A percentile compares a stretch with the other conserved stretches of the same genome.
phyloP scores from a whole-genome alignment of 2,888 invertebrate species.

The Liodrosophila aerea region DNA sequence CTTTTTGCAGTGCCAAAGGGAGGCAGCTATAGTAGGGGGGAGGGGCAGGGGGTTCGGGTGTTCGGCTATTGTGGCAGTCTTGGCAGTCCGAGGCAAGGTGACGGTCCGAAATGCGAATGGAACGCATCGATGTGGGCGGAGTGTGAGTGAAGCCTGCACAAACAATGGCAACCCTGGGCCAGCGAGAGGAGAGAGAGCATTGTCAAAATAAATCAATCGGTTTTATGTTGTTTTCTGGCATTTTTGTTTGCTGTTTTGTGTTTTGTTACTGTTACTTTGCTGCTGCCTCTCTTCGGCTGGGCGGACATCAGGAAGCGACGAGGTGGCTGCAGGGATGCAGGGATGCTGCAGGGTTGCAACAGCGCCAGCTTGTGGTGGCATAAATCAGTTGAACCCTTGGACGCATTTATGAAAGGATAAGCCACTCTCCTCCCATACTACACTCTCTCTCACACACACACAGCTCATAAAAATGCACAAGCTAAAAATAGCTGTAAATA shows the following conservation, averaged over 20 bases:
- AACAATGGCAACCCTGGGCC: conserved; percentile 50
- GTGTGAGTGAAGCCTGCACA: conserved; percentile 31
- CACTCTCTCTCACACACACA: conserved; percentile 21
- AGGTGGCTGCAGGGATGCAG: conserved; percentile 35
- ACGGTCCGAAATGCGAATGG: conserved; percentile 72
- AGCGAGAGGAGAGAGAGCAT: conserved; percentile 38
- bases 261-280: conserved; percentile 68
- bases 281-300: conserved; percentile 12
- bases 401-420: conserved; percentile 79
- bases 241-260: conserved; percentile 76
- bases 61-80: conserved; percentile 28
- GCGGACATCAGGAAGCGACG: conserved; percentile 50
- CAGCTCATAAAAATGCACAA: conserved; percentile 71
- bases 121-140: conserved; percentile 57
- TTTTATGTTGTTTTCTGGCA: conserved; percentile 79
- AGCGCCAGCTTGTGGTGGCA: conserved; percentile 73
- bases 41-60: background rate
- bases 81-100: conserved; percentile 19
- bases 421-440: conserved; percentile 40
- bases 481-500: conserved; percentile 62
- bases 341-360: conserved; percentile 30
- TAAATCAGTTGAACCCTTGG: conserved; percentile 72
- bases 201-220: conserved; percentile 82
- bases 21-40: background rate
- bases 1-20: conserved; percentile 32